Conservation (phyloP, 2,113 vertebrate species). For the Struthio camelus region DNA sequence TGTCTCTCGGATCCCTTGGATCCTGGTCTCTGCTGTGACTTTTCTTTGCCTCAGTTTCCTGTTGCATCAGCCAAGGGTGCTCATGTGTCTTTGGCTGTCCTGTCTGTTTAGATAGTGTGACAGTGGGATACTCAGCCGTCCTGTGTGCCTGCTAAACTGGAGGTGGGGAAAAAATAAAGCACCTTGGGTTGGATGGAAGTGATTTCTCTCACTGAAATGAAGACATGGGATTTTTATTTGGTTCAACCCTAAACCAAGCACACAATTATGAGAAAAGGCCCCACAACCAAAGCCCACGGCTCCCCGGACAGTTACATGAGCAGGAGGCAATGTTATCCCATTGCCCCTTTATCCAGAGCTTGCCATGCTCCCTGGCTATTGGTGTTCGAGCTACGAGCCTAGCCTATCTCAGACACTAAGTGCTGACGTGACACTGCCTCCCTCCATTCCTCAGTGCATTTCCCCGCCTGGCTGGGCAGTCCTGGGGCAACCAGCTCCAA, state of each 20-base stretch:
- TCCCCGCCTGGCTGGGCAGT: too few relatives aligned
- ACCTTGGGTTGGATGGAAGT: neutral
- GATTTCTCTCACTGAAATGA: neutral
- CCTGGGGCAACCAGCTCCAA: too few relatives aligned
- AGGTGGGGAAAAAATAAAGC: neutral
- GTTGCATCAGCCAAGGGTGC: neutral
- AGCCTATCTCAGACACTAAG: too few relatives aligned
- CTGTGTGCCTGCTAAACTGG: neutral
- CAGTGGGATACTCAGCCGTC: accelerated
- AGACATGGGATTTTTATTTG: neutral
- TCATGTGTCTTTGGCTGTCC: accelerated
- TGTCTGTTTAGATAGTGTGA: neutral
- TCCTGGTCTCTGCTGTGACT: neutral
- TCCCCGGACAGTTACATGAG: too few relatives aligned
- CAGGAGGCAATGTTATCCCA: too few relatives aligned
- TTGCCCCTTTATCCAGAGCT: too few relatives aligned
- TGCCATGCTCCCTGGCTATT: too few relatives aligned
- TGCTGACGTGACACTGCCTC: too few relatives aligned
- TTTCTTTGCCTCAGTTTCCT: neutral
- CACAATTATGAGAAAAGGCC: too few relatives aligned
- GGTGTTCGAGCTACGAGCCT: too few relatives aligned
- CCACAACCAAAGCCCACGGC: too few relatives aligned
- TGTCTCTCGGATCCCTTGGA: neutral
- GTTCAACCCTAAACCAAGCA: neutral
- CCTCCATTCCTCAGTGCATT: too few relatives aligned